Evolutionary conservation across 2,797 vertebrate species (phyloP), one percentile per base, ranked within the genome.

Genomic region (Molossus molossus): DNA sequence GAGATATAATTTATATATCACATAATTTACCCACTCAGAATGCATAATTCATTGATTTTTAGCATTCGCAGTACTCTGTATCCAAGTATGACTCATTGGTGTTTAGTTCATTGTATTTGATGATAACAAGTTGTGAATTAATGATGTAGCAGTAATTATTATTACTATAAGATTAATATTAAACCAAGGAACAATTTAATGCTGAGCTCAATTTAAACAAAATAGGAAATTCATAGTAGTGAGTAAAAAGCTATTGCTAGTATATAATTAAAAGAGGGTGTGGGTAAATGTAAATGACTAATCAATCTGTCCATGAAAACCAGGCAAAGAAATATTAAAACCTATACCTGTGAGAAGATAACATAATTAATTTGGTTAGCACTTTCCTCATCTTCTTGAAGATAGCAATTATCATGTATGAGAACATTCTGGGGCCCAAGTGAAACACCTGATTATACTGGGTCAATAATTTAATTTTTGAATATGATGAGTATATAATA

Each of bases 101-200:
- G 40, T 73, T 91, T 23, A 85, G 82, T 75, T 93, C 15, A 83
- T 70, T 82, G 37, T 58, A 88, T 91, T 65, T 86, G 67, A 91
- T 64, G 85, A 58, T 3, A 88, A 79, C 25, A 65, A 93, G 27
- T 45, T 45, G 48, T 69, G 45, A 67, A 76, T 90, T 92, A 90
- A 79, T 92, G 53, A 58, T 37, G 15, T n/a, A 77, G 15, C 8
- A 79, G 40, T 45, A 62, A 96, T 89, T 70, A 40, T 77, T 75
- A 50, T 70, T 58, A 21, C 11, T 12, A 18, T 64, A 55, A 33
- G 13, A 87, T 37, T 45, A 80, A 73, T 40, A 77, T 29, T 84
- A 69, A 95, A 40, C 33, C 15, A 91, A 93, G 29, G 25, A 86
- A 73, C 76, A 64, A 81, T 85, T 53, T 72, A 45, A 65, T 76